phyloP scores from a whole-genome alignment of 2,888 invertebrate species.

The Oeneis ivallda region DNA sequence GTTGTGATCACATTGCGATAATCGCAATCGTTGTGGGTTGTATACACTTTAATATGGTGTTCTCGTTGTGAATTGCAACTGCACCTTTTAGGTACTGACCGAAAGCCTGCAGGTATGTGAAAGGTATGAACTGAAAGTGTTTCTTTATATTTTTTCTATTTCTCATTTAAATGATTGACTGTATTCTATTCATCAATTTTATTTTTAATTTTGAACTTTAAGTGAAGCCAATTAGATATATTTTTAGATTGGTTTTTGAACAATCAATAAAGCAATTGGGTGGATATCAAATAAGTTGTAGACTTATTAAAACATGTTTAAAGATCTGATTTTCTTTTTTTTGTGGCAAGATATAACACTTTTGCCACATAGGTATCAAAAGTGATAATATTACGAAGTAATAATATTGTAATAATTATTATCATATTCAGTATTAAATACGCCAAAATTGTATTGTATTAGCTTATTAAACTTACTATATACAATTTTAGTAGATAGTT shows the following conservation, averaged over 20 bases:
- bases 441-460: conserved; percentile 46
- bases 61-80: too few relatives aligned
- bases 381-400: conserved; percentile 11
- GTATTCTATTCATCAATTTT: too few relatives aligned
- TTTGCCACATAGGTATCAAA: not conserved
- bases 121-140: not conserved
- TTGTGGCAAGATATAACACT: not conserved
- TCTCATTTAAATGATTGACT: too few relatives aligned
- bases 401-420: conserved; percentile 6
- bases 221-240: too few relatives aligned
- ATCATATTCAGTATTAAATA: conserved; percentile 49
- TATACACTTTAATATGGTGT: too few relatives aligned
- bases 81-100: too few relatives aligned
- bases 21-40: not conserved
- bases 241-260: not conserved
- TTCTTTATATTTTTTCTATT: not conserved
- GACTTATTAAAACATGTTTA: not conserved
- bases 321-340: not conserved
- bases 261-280: not conserved
- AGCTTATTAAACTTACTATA: conserved; percentile 34
- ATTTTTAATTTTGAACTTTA: too few relatives aligned
- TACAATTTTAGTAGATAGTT: conserved; percentile 34
- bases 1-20: not conserved
- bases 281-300: not conserved
- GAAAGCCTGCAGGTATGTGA: not conserved